phyloP scores from a whole-genome alignment of 2,113 vertebrate genomes.

The Emydocephalus ijimae region DNA sequence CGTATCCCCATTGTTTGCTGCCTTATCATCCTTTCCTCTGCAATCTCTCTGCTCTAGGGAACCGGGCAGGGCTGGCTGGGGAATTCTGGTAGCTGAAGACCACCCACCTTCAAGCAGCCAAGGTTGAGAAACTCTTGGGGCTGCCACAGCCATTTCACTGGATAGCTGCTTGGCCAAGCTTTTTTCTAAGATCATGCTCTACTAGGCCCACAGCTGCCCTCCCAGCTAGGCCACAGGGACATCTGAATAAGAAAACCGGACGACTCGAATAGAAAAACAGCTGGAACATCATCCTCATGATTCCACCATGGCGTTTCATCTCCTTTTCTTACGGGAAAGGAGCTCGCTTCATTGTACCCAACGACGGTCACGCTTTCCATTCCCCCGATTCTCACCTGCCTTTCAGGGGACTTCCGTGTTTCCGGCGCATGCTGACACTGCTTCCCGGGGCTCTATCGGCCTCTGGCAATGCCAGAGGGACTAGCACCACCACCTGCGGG shows the following conservation, averaged over 20 bases:
- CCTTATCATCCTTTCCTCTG: neutral
- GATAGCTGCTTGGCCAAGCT: neutral
- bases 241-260: neutral
- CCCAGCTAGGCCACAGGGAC: neutral
- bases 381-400: slow-evolving; percentile 62
- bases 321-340: neutral
- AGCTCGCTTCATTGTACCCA: neutral
- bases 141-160: neutral
- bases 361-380: neutral
- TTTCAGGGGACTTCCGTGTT: slow-evolving; percentile 34
- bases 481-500: slow-evolving; percentile 85
- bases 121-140: neutral
- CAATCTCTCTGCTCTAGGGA: neutral
- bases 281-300: neutral
- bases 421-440: slow-evolving; percentile 58
- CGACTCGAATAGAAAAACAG: neutral
- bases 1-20: neutral
- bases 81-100: too few species aligned
- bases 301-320: fast-evolving
- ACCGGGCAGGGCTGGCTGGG: too few species aligned
- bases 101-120: too few species aligned
- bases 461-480: slow-evolving; percentile 77
- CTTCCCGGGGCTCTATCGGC: slow-evolving; percentile 30
- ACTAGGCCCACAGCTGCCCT: neutral
- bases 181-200: neutral